These are phyloP conservation scores for Dexiosoma caninum DNA, from an alignment of 2,888 invertebrate species.

Conservation along the genomic window DNA sequence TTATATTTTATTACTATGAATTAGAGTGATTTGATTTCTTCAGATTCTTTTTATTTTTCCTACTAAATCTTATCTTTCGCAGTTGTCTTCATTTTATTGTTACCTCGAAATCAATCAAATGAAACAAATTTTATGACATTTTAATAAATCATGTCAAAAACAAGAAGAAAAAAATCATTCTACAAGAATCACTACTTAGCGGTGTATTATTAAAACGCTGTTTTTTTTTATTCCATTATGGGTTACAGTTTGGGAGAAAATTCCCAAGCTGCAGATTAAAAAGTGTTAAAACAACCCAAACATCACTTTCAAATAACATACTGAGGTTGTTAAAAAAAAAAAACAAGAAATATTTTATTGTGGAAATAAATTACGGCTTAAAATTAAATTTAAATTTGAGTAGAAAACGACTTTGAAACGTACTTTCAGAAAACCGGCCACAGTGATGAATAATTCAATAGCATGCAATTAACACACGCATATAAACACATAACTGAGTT, in stretches of 20 bases:
- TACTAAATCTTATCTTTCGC: conserved; percentile 1
- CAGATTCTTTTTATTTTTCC: background rate
- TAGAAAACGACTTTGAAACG: background rate
- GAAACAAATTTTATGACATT: conserved; percentile 31
- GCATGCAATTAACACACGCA: too few relatives aligned
- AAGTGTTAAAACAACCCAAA: conserved; percentile 13
- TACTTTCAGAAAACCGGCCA: background rate
- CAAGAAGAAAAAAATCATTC: background rate
- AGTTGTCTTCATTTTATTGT: conserved; percentile 14
- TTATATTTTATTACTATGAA: background rate
- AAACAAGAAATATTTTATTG: background rate
- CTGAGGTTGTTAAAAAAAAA: background rate
- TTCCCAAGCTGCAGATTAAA: conserved; percentile 6
- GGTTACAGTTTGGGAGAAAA: background rate
- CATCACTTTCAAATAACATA: conserved; percentile 5
- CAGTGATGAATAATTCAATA: background rate
- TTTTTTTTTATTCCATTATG: background rate
- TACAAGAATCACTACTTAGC: background rate
- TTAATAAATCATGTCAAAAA: background rate
- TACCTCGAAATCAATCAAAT: conserved; percentile 19
- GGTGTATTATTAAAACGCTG: conserved; percentile 9
- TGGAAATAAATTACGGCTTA: background rate
- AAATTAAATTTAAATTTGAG: background rate
- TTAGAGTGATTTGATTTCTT: too few relatives aligned
- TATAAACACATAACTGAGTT: too few relatives aligned